A percentile compares a stretch with the other conserved stretches of the same genome.
phyloP scores from a whole-genome alignment of 2,797 vertebrate species.

The Amblyraja radiata region DNA sequence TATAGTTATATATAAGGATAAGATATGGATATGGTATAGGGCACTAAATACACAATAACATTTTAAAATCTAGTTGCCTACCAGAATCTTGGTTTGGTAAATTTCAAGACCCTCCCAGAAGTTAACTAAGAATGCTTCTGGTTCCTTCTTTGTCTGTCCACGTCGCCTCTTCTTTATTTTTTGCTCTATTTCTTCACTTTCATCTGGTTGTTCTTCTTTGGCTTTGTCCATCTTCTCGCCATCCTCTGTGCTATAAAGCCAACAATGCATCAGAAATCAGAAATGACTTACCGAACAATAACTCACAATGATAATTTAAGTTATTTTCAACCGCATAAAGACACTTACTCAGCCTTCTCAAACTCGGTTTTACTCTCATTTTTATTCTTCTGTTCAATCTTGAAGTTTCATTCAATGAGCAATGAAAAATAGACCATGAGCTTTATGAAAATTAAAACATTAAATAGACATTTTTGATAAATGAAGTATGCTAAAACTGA shows the following conservation, averaged over 20 bases:
- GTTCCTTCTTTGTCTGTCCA: constrained; percentile 72
- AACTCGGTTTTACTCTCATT: constrained; percentile 72
- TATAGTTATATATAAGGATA: too few species aligned
- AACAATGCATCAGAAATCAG: constrained; percentile 1
- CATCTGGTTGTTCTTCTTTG: constrained; percentile 64
- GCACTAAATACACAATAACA: neutral
- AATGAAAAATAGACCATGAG: neutral
- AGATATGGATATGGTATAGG: neutral
- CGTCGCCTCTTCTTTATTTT: constrained; percentile 71
- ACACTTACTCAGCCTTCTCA: constrained; percentile 94
- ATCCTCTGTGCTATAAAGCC: constrained; percentile 70
- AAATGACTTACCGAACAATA: constrained; percentile 37
- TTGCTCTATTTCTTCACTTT: constrained; percentile 57
- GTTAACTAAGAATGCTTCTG: constrained; percentile 83
- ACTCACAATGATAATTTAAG: constrained; percentile 24
- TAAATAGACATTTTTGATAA: neutral
- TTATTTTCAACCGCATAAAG: neutral
- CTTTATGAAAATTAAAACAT: neutral
- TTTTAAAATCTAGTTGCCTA: constrained; percentile 49
- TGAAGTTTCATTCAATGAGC: neutral
- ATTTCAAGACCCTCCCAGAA: constrained; percentile 87
- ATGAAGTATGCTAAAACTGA: constrained; percentile 48
- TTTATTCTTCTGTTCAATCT: constrained; percentile 48
- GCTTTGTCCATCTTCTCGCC: constrained; percentile 82
- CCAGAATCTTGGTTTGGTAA: constrained; percentile 93